Base-by-base conservation (phyloP, 2,888 invertebrate species). In the Quadriops clusia region DNA sequence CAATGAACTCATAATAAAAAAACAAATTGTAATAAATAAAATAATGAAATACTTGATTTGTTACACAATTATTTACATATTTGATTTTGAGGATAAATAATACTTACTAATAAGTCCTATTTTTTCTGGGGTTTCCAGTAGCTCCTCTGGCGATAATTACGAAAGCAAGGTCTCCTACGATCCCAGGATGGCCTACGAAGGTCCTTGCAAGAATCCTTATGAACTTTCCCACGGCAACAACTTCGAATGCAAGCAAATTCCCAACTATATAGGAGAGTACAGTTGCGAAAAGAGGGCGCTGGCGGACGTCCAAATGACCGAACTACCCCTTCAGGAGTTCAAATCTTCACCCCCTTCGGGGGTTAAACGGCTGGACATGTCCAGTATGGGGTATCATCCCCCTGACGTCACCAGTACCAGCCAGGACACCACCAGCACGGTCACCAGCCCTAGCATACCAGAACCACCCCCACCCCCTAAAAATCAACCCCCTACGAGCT, bases 381-480 rank as follows among this genome's bases (percentile, higher is more conserved):
- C 50, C 45, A 56, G 50, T 34, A 47, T 41, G 18, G 44, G 42
- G 40, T 49, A 41, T 17, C 37, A 34, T 17, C 68, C 59, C 28
- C 67, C 67, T 10, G 61, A 70, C 28, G 61, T 72, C 21, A 61
- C 56, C n/a, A 49, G 24, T 7, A 35, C 26, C 15, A 28, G 17
- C 16, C 23, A 12, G 11, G 64, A 38, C 38, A 47, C 46, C 34
- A 42, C 35, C 9, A 39, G 39, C 27, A 38, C 35, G 20, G 37
- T 43, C 18, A 50, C 45, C 5, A 60, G 60, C 45, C 62, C 63
- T 5, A 54, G 56, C 34, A 68, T 68, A 33, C 75, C 74, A 5
- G 75, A 75, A 40, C 74, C 74, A 14, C 71, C 71, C 3, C 70
- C 72, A 2, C 70, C 72, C 1, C 74, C 76, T 3, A 68, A 65